A percentile compares a stretch with the other conserved stretches of the same genome.
phyloP scores from a whole-genome alignment of 2,113 vertebrate species.

The Ceyx cyanopectus region DNA sequence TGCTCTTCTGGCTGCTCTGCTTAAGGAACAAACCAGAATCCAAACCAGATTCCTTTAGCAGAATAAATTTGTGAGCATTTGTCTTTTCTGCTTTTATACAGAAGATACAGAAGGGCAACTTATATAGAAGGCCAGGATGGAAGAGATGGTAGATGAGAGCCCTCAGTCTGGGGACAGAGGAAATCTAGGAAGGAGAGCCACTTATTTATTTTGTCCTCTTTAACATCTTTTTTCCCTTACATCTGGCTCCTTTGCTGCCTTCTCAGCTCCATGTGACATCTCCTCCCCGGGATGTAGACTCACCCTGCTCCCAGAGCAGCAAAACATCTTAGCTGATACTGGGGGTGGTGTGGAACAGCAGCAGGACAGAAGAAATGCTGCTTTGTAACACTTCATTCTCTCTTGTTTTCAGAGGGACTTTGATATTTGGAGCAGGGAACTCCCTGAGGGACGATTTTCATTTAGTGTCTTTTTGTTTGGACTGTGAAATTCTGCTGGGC shows the following conservation, averaged over 20 bases:
- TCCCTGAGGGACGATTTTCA: not conserved
- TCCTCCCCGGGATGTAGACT: not conserved
- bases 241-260: not conserved
- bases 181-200: not conserved
- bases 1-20: not conserved
- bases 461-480: not conserved
- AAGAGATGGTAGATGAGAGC: no score
- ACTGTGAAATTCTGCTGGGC: not conserved
- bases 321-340: not conserved
- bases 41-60: not conserved
- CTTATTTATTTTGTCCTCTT: not conserved
- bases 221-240: rapidly evolving
- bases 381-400: not conserved
- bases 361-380: not conserved
- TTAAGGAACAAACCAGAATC: not conserved
- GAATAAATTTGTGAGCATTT: not conserved
- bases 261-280: not conserved
- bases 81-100: not conserved
- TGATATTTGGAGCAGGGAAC: not conserved
- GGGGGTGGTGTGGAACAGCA: not conserved
- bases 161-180: not conserved
- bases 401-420: not conserved
- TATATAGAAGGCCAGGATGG: no score
- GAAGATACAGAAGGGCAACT: no score
- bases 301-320: no score